phyloP scores from a whole-genome alignment of 2,888 invertebrate species.

The Melieria crassipennis region DNA sequence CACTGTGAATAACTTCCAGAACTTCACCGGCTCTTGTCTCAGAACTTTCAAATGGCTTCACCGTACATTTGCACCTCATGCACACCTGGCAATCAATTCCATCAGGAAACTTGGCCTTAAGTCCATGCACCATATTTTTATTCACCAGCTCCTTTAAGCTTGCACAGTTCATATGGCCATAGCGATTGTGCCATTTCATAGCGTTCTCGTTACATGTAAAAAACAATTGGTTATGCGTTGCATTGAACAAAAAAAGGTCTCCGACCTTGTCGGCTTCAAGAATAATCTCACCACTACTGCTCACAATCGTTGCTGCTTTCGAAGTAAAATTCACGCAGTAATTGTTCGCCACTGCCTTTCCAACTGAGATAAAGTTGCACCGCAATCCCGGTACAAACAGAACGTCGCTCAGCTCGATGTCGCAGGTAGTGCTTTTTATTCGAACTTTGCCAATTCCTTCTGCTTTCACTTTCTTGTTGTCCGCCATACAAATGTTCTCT shows the following conservation, averaged over 20 bases:
- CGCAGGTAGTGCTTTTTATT: not conserved
- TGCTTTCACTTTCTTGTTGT: constrained; percentile 22
- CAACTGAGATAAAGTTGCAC: constrained; percentile 35
- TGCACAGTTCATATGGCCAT: constrained; percentile 2
- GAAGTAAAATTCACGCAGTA: constrained; percentile 22
- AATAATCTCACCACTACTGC: constrained; percentile 16
- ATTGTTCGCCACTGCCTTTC: constrained; percentile 16
- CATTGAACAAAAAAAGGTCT: constrained; percentile 26
- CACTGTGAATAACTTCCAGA: constrained; percentile 32
- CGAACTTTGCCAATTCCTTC: constrained; percentile 23
- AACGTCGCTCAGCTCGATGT: constrained; percentile 24
- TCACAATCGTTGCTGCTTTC: constrained; percentile 14
- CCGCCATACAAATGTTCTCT: constrained; percentile 25
- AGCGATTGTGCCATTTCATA: constrained; percentile 5
- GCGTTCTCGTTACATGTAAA: not conserved
- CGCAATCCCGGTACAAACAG: constrained; percentile 30
- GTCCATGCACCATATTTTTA: not conserved
- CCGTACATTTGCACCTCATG: constrained; percentile 9
- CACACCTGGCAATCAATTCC: not conserved
- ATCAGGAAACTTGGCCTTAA: not conserved
- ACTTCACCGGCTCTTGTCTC: constrained; percentile 13
- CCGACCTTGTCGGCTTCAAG: constrained; percentile 20
- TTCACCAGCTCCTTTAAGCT: not conserved
- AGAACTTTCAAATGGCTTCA: constrained; percentile 29
- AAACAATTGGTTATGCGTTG: not conserved